Evolutionary conservation across 2,888 invertebrate species (phyloP), one percentile per base, ranked within the genome.

Genomic region (Hanleya hanleyi): DNA sequence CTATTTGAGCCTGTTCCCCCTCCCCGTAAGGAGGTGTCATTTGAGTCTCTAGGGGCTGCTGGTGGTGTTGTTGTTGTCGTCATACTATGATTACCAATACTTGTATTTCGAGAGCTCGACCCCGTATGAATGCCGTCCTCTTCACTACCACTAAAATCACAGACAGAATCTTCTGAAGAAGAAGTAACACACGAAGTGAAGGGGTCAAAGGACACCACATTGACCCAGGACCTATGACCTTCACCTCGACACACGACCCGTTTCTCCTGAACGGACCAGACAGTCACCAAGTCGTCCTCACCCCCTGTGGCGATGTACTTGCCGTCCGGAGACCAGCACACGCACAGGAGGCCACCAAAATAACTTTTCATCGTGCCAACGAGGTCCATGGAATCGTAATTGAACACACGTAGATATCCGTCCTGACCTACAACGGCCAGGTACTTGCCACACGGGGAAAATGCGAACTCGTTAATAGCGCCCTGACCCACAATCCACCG

Each of bases 181-280:
- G 35, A 18, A 26, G 61, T 93, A 83, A 95, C 94, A 70, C 94
- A 94, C 12, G 95, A 95, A 12, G 88, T 88, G 81, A 85, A 88
- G 5, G 86, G 84, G 77, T 91, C 90, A 83, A 98, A 98, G 5
- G 97, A 96, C 29, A 99, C 98, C 29, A 97, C 96, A 68, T 97
- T 96, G 26, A 99, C 97, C 99, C 99, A 99, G 71, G 98, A 98
- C 82, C 96, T 94, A 91, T 99, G 99, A 0, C 99, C 99, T 89
- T 98, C 97, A 0, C 98, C 99, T 51, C 99, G 92, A n/a, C 98
- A 99, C 7, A 98, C 96, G 6, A 99, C 97, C 66, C 97, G 93
- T 80, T 96, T 94, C 88, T 99, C 98, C 80, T 94, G 93, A 89
- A 98, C 94, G 67, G 96, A 97, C 96, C 98, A 99, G 47, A 99